Evolutionary conservation across 2,113 vertebrate genomes (phyloP), one percentile per base, ranked within the genome.

Genomic region (Mus spicilegus): DNA sequence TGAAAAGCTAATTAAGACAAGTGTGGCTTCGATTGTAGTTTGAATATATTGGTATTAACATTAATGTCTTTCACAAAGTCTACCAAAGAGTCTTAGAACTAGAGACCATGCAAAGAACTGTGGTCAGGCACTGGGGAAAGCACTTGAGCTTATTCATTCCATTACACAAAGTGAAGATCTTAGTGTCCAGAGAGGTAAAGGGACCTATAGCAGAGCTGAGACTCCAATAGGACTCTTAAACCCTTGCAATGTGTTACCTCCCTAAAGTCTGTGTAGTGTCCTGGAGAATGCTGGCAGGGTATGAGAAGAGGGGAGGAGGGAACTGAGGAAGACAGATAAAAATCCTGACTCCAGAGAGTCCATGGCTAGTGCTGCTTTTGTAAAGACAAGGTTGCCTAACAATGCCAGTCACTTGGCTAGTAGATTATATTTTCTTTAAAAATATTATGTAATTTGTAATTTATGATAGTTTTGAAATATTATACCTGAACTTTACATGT

Each of bases 81-180:
- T 54, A 93, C 36, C 11, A 78, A 85, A 89, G 33, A 36, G 22
- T 42, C 26, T 91, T 72, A 63, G 46, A 49, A 88, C n/a, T 77
- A 80, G 26, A 93, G 65, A 81, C 49, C 14, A 36, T 54, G 61
- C 39, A 85, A 84, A 93, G 76, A 36, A 1, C 75, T 86, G 49
- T 63, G 88, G 49, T 16, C 1, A 33, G 42, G 63, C 54, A 28
- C 28, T 22, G 11, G 39, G 72, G 36, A 73, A 39, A 73, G 8
- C 12, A 30, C 77, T 73, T 54, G 69, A 14, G 42, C 36, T 84
- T 54, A 75, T 87, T 85, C 65, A 20, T 49, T 72, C 70, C 90
- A 4, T 61, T 90, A 87, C 92, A 90, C 39, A 95, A 90, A 84
- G 17, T 73, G 39, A 94, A 94, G 88, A 90, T 54, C 77, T 67